Evolutionary conservation across 1,140 invertebrate species (phyloP).

Genomic region (Aricia agestis): DNA sequence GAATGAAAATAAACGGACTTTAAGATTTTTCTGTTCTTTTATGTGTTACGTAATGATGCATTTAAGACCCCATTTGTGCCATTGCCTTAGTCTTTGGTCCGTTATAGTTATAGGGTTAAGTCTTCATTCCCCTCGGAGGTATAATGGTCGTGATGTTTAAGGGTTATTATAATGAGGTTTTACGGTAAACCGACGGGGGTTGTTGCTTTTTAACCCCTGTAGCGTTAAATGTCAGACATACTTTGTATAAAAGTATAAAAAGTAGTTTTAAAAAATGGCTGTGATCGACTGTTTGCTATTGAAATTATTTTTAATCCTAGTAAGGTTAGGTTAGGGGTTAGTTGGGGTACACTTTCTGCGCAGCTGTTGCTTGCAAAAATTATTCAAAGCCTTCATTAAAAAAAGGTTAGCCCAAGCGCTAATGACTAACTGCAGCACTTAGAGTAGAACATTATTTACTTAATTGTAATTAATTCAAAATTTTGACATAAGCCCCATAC

Average conservation of each 20-base stretch:
- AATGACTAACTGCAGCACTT: no score
- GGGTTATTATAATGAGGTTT: not conserved
- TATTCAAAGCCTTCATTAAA: no score
- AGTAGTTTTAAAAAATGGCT: no score
- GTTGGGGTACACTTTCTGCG: no score
- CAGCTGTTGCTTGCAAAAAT: no score
- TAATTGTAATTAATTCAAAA: no score
- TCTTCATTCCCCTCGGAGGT: not conserved
- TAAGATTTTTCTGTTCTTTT: not conserved
- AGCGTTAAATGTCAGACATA: not conserved
- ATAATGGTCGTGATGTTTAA: not conserved
- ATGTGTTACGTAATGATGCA: not conserved
- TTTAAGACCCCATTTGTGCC: not conserved
- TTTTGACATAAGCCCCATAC: no score
- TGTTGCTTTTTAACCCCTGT: not conserved
- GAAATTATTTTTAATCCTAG: no score
- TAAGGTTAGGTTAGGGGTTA: no score
- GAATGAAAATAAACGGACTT: not conserved
- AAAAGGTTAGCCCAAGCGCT: no score
- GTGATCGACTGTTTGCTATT: no score
- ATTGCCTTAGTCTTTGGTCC: not conserved
- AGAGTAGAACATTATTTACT: no score
- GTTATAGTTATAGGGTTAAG: not conserved
- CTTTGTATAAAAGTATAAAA: not conserved
- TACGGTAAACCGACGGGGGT: not conserved